phyloP scores from a whole-genome alignment of 2,888 invertebrate species.

The Eretmocerus hayati region DNA sequence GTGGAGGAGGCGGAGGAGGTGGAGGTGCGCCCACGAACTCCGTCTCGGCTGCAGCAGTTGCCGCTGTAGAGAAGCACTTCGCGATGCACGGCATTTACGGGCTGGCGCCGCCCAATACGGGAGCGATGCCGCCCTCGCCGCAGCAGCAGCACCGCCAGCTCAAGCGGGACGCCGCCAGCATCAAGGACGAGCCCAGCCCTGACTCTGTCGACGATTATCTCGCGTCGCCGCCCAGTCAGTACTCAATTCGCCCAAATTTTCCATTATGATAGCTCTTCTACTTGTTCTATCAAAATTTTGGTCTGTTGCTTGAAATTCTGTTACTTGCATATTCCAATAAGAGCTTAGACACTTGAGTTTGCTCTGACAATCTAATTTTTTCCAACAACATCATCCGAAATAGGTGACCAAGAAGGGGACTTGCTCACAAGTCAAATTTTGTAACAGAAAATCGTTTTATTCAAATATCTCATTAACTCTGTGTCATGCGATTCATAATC shows the following conservation, averaged over 20 bases:
- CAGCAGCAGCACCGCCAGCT: constrained; percentile 44
- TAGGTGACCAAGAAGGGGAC: too few species aligned
- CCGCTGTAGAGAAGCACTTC: constrained; percentile 42
- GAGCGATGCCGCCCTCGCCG: constrained; percentile 42
- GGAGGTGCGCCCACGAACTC: constrained; percentile 24
- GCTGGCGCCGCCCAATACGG: constrained; percentile 38
- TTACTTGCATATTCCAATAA: too few species aligned
- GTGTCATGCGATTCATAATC: too few species aligned
- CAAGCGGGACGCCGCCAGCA: constrained; percentile 33
- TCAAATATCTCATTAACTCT: too few species aligned
- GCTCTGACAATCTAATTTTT: too few species aligned
- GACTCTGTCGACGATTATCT: constrained; percentile 59
- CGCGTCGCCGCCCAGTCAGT: constrained; percentile 51
- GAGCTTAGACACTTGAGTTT: too few species aligned
- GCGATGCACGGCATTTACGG: constrained; percentile 43
- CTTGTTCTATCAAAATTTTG: too few species aligned
- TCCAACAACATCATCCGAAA: too few species aligned
- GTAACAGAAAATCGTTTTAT: too few species aligned
- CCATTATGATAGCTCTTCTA: too few species aligned
- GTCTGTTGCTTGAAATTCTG: too few species aligned
- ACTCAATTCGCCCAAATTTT: background rate
- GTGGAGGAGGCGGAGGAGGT: constrained; percentile 13
- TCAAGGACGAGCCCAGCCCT: constrained; percentile 10
- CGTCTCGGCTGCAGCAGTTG: constrained; percentile 36
- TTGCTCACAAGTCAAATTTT: too few species aligned